phyloP scores from a whole-genome alignment of 2,888 invertebrate genomes.

The Leucania comma region DNA sequence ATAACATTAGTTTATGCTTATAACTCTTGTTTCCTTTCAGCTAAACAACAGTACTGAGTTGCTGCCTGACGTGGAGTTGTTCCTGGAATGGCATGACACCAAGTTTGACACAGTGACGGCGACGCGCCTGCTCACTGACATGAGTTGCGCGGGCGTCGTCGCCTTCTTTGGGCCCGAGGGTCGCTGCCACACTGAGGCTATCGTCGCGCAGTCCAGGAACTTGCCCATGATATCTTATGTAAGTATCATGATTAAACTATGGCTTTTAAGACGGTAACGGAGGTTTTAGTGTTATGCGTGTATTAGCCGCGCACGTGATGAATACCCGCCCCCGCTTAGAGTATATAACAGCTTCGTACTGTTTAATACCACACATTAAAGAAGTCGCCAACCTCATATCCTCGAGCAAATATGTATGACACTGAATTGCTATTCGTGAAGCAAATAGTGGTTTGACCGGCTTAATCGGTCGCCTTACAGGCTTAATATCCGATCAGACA shows the following conservation, averaged over 20 bases:
- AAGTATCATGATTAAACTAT: slow-evolving; percentile 82
- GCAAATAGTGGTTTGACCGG: not conserved
- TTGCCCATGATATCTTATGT: slow-evolving; percentile 99
- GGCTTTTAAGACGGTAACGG: not conserved
- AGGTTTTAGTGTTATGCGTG: not conserved
- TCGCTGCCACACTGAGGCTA: slow-evolving; percentile 98
- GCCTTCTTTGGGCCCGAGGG: slow-evolving; percentile 99
- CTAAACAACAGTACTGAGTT: slow-evolving; percentile 93
- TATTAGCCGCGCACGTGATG: no score
- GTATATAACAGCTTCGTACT: not conserved
- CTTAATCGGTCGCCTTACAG: not conserved
- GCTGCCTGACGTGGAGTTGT: slow-evolving; percentile 94
- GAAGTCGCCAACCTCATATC: not conserved
- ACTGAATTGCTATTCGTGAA: not conserved
- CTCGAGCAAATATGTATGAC: not conserved
- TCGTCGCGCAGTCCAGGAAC: slow-evolving; percentile 97
- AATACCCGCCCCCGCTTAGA: not conserved
- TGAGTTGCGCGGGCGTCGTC: slow-evolving; percentile 97
- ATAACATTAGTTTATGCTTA: not conserved
- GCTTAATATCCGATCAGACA: not conserved
- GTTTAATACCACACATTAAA: not conserved
- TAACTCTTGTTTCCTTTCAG: slow-evolving; percentile 81
- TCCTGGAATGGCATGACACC: slow-evolving; percentile 95
- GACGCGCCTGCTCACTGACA: slow-evolving; percentile 96
- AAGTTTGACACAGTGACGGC: slow-evolving; percentile 96